Percentiles rank a stretch among this genome's conserved stretches.
phyloP scores from a whole-genome alignment of 2,797 vertebrate genomes.

The Pseudochirops cupreus region DNA sequence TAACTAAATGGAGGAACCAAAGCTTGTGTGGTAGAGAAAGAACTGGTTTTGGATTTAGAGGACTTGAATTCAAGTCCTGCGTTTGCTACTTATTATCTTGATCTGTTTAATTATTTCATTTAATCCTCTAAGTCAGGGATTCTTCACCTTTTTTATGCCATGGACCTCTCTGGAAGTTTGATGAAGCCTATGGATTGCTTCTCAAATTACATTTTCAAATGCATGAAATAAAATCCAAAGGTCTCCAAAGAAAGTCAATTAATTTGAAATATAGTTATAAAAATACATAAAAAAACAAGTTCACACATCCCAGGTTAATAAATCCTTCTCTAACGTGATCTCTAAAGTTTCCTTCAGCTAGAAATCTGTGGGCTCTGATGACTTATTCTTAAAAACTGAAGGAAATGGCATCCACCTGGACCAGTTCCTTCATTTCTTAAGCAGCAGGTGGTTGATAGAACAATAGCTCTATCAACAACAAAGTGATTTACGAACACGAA shows the following conservation, averaged over 20 bases:
- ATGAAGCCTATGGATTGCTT: background rate
- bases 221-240: background rate
- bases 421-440: conserved; percentile 39
- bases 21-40: background rate
- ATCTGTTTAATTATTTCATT: background rate
- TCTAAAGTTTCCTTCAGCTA: background rate
- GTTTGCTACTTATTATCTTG: background rate
- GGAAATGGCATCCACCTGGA: background rate
- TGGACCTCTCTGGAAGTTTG: background rate
- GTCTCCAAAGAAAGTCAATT: background rate
- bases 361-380: background rate
- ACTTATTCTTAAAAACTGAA: background rate
- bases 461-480: background rate
- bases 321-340: background rate
- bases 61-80: background rate
- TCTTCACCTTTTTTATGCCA: background rate
- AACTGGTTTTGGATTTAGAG: background rate
- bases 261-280: background rate
- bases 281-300: background rate
- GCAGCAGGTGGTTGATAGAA: background rate
- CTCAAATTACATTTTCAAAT: background rate
- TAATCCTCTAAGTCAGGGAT: background rate
- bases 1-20: conserved; percentile 13
- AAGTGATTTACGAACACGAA: background rate
- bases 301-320: background rate